These are phyloP conservation scores for Hypothenemus hampei DNA, from an alignment of 1,140 invertebrate species.

Conservation along the genomic window DNA sequence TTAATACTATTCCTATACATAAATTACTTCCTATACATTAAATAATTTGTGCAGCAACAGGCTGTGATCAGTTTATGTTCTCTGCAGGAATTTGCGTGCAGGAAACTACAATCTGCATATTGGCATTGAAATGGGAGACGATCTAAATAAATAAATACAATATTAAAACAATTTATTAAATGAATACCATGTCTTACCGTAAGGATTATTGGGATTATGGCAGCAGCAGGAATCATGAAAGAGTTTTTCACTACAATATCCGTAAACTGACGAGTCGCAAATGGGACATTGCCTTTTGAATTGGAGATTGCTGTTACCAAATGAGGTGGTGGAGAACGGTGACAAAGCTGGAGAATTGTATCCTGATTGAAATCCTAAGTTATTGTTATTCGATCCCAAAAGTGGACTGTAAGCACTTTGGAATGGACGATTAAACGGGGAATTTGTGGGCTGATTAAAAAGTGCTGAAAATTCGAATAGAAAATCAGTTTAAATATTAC, in stretches of 20 bases:
- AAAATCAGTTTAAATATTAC: no score
- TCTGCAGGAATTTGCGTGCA: conserved; percentile 67
- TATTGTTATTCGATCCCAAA: background rate
- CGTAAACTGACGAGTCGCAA: conserved; percentile 69
- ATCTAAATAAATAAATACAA: conserved; percentile 39
- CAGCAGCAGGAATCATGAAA: conserved; percentile 73
- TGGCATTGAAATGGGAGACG: conserved; percentile 56
- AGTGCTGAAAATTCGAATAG: conserved; percentile 9
- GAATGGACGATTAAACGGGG: background rate
- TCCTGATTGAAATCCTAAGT: conserved; percentile 2
- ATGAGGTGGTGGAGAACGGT: no score
- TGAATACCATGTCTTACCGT: no score
- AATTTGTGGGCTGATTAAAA: conserved; percentile 11
- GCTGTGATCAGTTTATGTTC: conserved; percentile 65
- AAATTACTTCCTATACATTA: conserved; percentile 33
- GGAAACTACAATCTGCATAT: conserved; percentile 62
- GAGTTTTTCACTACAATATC: conserved; percentile 67
- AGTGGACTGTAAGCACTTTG: background rate
- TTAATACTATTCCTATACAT: no score
- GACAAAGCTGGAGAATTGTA: no score
- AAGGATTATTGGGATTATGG: conserved; percentile 49
- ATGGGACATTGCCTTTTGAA: conserved; percentile 53
- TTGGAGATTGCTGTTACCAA: background rate
- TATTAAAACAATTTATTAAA: no score
- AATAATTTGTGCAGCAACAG: conserved; percentile 62